Evolutionary conservation across 37 sponge, comb jelly and placozoan species (phyloP).

Genomic region (Eunapius fragilis): DNA sequence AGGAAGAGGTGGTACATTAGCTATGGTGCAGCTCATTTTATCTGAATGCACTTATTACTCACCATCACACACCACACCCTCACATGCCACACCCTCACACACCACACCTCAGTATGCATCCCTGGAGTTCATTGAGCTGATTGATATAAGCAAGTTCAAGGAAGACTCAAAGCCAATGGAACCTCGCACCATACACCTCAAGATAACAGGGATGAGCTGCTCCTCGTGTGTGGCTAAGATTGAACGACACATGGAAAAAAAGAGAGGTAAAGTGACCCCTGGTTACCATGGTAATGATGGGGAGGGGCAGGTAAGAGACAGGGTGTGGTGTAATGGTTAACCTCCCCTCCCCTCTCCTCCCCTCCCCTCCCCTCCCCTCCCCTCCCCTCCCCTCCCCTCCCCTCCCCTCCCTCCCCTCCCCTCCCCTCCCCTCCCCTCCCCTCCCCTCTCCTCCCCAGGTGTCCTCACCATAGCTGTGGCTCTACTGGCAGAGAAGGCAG

Average conservation of each 20-base stretch:
- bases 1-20: too few species aligned
- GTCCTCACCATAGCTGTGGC: constrained; percentile 37
- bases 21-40: too few species aligned
- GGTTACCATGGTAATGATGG: not conserved
- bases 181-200: constrained; percentile 10
- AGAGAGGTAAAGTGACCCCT: constrained; percentile 29
- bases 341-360: too few species aligned
- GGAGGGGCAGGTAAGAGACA: too few species aligned
- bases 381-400: too few species aligned
- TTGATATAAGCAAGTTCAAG: not conserved
- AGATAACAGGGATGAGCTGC: constrained; percentile 93
- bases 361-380: too few species aligned
- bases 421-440: not conserved
- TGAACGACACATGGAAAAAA: constrained; percentile 71
- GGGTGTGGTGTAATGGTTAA: too few species aligned
- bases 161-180: not conserved
- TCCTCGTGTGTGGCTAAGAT: constrained; percentile 93
- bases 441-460: constrained; percentile 11
- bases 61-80: not conserved
- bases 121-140: not conserved
- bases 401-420: not conserved
- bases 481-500: constrained; percentile 65
- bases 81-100: not conserved
- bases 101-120: not conserved
- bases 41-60: too few species aligned